These are phyloP conservation scores for Dynastes maya DNA, from an alignment of 2,888 invertebrate species.

Conservation along the genomic window DNA sequence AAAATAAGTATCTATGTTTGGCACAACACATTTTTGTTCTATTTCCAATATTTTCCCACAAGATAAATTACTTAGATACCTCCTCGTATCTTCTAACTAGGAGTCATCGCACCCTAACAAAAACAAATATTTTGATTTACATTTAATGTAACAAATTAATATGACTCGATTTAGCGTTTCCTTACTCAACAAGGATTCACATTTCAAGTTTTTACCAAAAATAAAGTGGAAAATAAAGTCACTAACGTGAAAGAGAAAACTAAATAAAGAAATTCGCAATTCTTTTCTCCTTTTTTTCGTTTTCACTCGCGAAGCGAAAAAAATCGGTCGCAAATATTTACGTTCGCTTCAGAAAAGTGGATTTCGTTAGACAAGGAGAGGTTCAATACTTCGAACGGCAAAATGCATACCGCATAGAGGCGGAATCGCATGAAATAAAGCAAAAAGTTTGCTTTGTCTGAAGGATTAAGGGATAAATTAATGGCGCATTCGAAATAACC, in stretches of 20 bases:
- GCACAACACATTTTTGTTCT: no score
- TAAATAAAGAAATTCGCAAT: conserved; percentile 15
- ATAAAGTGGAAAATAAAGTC: no score
- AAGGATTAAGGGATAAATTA: conserved; percentile 44
- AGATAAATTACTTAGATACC: no score
- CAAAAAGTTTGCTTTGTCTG: conserved; percentile 37
- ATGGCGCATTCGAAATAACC: conserved; percentile 41
- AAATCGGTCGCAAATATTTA: conserved; percentile 48
- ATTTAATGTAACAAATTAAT: no score
- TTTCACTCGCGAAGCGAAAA: conserved; percentile 14
- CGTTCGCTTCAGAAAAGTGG: conserved; percentile 44
- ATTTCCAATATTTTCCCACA: no score
- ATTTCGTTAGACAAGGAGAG: conserved; percentile 24
- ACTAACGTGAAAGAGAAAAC: background rate
- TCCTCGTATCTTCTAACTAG: no score
- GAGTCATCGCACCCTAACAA: no score
- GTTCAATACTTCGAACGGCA: conserved; percentile 11
- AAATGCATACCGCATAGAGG: conserved; percentile 34
- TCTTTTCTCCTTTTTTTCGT: conserved; percentile 17
- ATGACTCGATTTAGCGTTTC: no score
- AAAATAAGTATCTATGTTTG: no score
- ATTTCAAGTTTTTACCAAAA: no score
- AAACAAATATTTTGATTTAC: no score
- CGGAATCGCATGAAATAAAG: conserved; percentile 34
- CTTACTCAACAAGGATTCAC: no score